Base-by-base conservation (phyloP, 2,888 invertebrate species). In the Drosophila bunnanda region DNA sequence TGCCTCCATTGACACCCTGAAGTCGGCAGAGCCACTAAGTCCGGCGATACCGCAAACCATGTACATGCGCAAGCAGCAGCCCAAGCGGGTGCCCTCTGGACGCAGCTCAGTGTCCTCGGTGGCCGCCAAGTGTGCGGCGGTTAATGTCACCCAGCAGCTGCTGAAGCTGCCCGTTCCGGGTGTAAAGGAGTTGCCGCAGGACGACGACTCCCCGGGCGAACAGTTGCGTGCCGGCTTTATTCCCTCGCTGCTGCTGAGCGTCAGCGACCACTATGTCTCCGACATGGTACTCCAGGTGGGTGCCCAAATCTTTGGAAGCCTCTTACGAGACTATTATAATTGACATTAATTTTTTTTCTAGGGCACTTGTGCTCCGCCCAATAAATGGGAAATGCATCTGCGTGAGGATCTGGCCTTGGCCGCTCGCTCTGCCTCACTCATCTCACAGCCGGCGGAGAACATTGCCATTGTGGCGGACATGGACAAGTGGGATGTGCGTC, bases 381-480 rank as follows among this genome's bases (percentile, higher is more conserved):
- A 91, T 9, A 92, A 92, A 58, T 96, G 95, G 95, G 95, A 95
- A 90, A 89, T 91, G 58, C 90, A 90, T 72, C 89, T 94, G 43
- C 93, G 93, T 68, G 93, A 93, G 75, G 94, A 94, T 89, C 89
- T 94, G 50, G 90, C 92, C 53, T 84, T 94, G 72, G 92, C 93
- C 30, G 92, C 93, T 36, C 93, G 93, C 77, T 93, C 93, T 56
- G 92, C 92, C 38, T 93, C 94, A 22, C 91, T 95, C 39, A 97
- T 96, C 88, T 95, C 95, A 82, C 94, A 95, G 39, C 94, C 96
- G 0, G 93, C 95, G 56, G 97, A 97, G 92, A 95, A 97, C 55
- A 94, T 97, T 44, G 97, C 97, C 76, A 95, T 98, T 74, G 93
- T 98, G 36, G 98, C 96, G 0, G 95, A 96, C 89, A 94, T 95